A percentile compares a stretch with the other conserved stretches of the same genome.
These are phyloP conservation scores for Heliconius hortense DNA, from an alignment of 2,888 invertebrate genomes.

Conservation along the genomic window DNA sequence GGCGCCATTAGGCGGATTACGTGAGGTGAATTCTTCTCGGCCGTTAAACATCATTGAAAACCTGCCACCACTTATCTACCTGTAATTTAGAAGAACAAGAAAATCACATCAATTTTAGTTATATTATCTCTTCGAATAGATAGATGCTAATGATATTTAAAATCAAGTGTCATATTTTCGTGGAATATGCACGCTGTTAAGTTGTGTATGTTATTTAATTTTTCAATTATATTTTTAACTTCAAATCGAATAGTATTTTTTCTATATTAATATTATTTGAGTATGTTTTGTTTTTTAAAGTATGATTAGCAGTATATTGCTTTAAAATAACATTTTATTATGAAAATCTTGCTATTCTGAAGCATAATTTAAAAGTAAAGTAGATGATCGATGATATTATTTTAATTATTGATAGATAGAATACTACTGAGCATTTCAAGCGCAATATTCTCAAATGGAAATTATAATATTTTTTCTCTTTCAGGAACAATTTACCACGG, in stretches of 20 bases:
- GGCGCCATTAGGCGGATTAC: conserved; percentile 37
- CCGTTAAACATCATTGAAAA: conserved; percentile 25
- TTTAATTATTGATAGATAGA: neutral
- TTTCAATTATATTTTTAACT: neutral
- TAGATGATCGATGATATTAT: neutral
- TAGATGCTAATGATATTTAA: neutral
- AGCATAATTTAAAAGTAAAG: neutral
- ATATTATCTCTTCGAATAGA: conserved; percentile 1
- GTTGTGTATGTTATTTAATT: neutral
- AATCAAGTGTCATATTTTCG: neutral
- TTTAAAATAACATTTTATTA: neutral
- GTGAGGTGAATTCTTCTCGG: conserved; percentile 30
- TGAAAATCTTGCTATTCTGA: neutral
- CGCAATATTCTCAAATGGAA: neutral
- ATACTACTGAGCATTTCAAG: neutral
- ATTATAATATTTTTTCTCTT: conserved; percentile 11
- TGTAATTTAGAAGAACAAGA: conserved; percentile 19
- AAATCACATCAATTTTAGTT: conserved; percentile 14
- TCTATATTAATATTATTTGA: too few relatives aligned
- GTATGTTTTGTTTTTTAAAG: neutral
- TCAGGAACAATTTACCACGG: conserved; percentile 17
- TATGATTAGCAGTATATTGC: neutral
- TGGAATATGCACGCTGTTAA: neutral
- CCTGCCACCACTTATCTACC: conserved; percentile 13
- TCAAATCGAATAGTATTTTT: too few relatives aligned